A percentile compares a stretch with the other conserved stretches of the same genome.
Evolutionary conservation across 2,113 vertebrate genomes (phyloP).

Genomic region (Pelobates fuscus): DNA sequence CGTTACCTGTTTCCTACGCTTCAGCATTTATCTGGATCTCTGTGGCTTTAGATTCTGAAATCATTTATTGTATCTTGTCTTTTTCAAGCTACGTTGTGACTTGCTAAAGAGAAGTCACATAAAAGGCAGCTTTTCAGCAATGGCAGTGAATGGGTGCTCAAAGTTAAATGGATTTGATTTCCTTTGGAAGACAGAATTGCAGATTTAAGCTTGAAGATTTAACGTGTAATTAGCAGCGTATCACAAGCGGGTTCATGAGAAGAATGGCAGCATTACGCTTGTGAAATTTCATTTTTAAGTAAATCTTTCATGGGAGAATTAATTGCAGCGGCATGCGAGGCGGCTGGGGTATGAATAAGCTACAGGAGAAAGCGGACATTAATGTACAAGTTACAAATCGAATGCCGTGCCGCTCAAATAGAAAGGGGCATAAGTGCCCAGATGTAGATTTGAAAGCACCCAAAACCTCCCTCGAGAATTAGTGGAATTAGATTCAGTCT

Average conservation of each 20-base stretch:
- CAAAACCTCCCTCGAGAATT: background rate
- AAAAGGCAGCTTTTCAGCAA: background rate
- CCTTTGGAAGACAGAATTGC: constrained; percentile 39
- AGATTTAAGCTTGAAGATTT: constrained; percentile 51
- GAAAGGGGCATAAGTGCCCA: constrained; percentile 15
- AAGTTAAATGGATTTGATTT: constrained; percentile 50
- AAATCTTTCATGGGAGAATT: constrained; percentile 50
- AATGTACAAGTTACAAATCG: constrained; percentile 28
- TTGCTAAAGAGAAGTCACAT: background rate
- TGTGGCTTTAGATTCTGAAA: no score
- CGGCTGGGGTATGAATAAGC: constrained; percentile 36
- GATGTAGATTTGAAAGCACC: constrained; percentile 15
- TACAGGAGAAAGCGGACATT: constrained; percentile 20
- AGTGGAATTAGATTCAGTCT: background rate
- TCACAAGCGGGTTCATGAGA: constrained; percentile 47
- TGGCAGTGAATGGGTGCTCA: constrained; percentile 36
- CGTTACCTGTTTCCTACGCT: no score
- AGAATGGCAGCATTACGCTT: constrained; percentile 46
- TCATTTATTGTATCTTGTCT: no score
- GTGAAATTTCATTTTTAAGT: constrained; percentile 50
- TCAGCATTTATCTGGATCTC: no score
- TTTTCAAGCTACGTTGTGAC: no score
- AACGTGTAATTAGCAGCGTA: constrained; percentile 46
- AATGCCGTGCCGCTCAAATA: background rate
- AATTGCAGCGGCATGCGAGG: constrained; percentile 41